Base-by-base conservation (phyloP, 2,113 vertebrate genomes). In the Sciurus niger region DNA sequence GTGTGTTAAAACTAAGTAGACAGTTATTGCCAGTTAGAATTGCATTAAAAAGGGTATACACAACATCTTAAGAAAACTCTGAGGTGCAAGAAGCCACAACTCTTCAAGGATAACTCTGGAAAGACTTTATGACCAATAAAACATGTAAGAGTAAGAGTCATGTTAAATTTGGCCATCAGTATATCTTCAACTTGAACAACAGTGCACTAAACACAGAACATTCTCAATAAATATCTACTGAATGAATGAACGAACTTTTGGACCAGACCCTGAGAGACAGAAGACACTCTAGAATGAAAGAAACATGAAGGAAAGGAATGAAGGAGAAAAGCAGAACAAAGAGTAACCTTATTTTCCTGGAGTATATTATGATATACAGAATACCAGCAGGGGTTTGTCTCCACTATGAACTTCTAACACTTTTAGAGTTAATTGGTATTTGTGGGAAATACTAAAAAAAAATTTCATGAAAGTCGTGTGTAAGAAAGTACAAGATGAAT, bases 181-280 rank as follows among this genome's bases (percentile, higher is more conserved):
- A 0, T 37, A 84, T 77, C 65, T 88, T 63, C 63, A 87, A 92
- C n/a, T 73, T 40, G 7, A 46, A 94, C 30, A 93, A 80, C 25
- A 80, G 46, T 80, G 7, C 9, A n/a, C 17, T 80, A 8, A 87
- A 90, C 77, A 95, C 14, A 46, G 73, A 88, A 76, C 7, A 93
- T 10, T 76, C 46, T 91, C 58, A 18, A 58, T 58, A 96, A 77
- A 82, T 85, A 93, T 72, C 72, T 77, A 90, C 67, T 84, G 20
- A 84, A 0, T 88, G 58, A 84, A 90, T 37, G 32, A 84, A 70
- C 55, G 70, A 92, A 76, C 48, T 58, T 78, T 58, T 84, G 34
- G 30, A 90, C 53, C 53, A 24, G 32, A 88, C 55, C 40, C 53
- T 78, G 25, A 88, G 10, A 68, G 43, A 84, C 2, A 77, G 53